Base-by-base conservation (phyloP, 2,113 vertebrate genomes). In the Chaetura pelagica region DNA sequence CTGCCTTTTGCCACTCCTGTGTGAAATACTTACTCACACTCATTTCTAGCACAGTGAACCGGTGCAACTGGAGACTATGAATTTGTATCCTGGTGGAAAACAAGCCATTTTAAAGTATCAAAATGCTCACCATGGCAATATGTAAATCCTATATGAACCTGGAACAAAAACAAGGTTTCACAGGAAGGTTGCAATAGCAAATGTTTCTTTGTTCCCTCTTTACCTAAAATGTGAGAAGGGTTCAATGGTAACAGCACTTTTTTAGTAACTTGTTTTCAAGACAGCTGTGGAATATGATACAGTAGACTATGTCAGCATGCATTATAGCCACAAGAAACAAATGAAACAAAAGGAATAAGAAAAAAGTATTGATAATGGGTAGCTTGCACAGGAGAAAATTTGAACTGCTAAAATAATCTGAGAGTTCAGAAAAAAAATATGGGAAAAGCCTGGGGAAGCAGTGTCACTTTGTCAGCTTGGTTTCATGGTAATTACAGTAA, bases 401-500 rank as follows among this genome's bases (percentile, higher is more conserved):
- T 32, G 38, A 69, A 57, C n/a, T 66, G 46, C 15, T 69, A 51
- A 89, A 87, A 94, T 42, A 73, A 82, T 85, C 54, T 72, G 87
- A 64, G 82, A 89, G 6, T 67, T 91, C 89, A 93, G 66, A 54
- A 94, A 85, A 91, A 90, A 74, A 42, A 27, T 7, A 55, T 79
- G 46, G 11, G n/a, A 69, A 87, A 94, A 89, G 40, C 40, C 55
- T 85, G 32, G 29, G 27, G 46, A 96, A 77, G 58, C 49, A 85
- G 58, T 64, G 19, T 49, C 54, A 69, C 84, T 95, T 96, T 91
- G 74, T 79, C 91, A 87, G 58, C 46, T 93, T 96, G 62, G 67
- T 92, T 94, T 93, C 68, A 32, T 61, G 81, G 44, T 93, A 94
- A 89, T 94, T 94, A 89, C 66, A 94, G 49, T 82, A 91, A 87